Evolutionary conservation across 2,797 vertebrate species (phyloP), one percentile per base, ranked within the genome.

Genomic region (Crax fasciolata): DNA sequence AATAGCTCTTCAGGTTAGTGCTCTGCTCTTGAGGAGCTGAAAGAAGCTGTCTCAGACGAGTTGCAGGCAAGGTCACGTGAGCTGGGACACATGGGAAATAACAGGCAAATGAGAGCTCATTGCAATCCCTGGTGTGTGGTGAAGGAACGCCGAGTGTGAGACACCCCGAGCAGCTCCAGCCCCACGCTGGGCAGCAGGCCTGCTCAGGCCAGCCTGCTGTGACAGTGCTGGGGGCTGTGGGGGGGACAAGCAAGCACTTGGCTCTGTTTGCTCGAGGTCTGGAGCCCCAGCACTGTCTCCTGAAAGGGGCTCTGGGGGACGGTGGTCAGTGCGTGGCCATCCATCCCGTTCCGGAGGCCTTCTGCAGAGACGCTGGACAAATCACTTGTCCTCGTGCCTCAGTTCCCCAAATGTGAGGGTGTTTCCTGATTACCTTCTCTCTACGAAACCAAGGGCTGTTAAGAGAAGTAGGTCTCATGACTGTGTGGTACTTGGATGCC

Each of bases 401-500:
- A 67, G 55, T 88, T 94, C 83, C 81, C 80, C 74, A 49, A 67
- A 73, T 0, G 1, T 14, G 27, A 61, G 72, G 79, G 51, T 83
- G 72, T 57, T 94, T 83, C 87, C 55, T 54, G 48, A 10, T 48
- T 73, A 89, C 8, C 75, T 92, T 62, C 82, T 87, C 77, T 71
- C 76, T 48, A 21, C 82, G 59, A 84, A 94, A n/a, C 75, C 87
- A 58, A 77, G 84, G 94, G 83, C 55, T 92, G 87, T 88, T 93
- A 88, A 88, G 91, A 96, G 93, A 59, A 89, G 79, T 63, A 73
- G 89, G 67, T 96, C 91, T 95, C 44, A 54, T 96, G 92, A 93
- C 87, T 96, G 93, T 94, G 95, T 91, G 91, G 90, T 96, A 44
- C 94, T 96, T 30, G 92, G 95, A 84, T 97, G 92, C 96, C 88